Base-by-base conservation (phyloP, 1,140 invertebrate genomes). In the Drosophila mayri region DNA sequence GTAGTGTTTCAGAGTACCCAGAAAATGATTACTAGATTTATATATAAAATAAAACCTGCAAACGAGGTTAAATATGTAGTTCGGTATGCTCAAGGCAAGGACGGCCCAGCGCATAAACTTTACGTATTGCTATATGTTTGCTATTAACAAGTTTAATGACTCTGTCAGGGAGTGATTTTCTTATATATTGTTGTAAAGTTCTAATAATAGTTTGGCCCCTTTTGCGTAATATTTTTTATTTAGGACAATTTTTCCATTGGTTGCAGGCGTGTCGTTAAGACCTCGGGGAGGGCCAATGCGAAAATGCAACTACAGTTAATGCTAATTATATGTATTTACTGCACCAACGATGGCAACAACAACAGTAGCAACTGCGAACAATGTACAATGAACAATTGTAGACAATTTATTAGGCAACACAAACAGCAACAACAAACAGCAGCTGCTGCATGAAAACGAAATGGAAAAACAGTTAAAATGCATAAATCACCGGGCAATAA, bases 341-440 rank as follows among this genome's bases (percentile, higher is more conserved):
- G 52, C 44, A 35, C 30, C 47, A 70, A 25, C 41, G 28, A 20
- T 25, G 8, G 6, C 22, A 35, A 32, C 41, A 55, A 40, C 9
- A 46, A 32, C 37, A 38, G 30, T 22, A 49, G 22, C 22, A 49
- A 60, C 28, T 54, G 22, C 32, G 18, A 70, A 47, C 41, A 79
- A 72, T 62, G 58, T 54, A 37, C 52, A 68, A 70, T 58, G 50
- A 62, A 37, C 75, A 70, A 77, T 77, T 77, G 75, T 77, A 68
- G 49, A 77, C 73, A 77, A 77, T 77, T 77, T 77, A 77, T 77
- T 70, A 46, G 38, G 74, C 57, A 70, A 77, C 57, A 50, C 22
- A 25, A 47, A 30, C 37, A 46, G 11, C 16, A 57, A 35, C 60
- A 65, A 44, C 47, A 44, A 60, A 55, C 22, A 12, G 63, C 58